phyloP scores from a whole-genome alignment of 1,140 invertebrate species.

The Drosophila fuyamai region DNA sequence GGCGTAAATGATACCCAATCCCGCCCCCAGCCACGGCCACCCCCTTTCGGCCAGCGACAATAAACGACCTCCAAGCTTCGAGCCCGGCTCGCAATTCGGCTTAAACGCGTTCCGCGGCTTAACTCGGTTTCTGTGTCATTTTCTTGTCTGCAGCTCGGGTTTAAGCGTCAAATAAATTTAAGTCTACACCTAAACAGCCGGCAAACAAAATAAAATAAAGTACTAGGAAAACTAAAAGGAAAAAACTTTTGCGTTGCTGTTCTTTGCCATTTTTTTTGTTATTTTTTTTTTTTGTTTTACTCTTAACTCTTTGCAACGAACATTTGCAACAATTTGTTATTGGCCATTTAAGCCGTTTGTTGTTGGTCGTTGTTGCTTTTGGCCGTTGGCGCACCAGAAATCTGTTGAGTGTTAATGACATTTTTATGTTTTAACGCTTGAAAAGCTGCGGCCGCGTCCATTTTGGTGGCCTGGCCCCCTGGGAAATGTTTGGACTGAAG shows the following conservation, averaged over 20 bases:
- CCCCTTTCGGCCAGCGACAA: constrained; percentile 36
- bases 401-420: constrained; percentile 82
- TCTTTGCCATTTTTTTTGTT: constrained; percentile 29
- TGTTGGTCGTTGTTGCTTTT: constrained; percentile 43
- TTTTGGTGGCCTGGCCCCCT: constrained; percentile 41
- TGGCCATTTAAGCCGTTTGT: constrained; percentile 80
- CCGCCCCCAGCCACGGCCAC: constrained; percentile 23
- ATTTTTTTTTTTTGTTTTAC: constrained; percentile 5
- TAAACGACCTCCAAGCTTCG: constrained; percentile 48
- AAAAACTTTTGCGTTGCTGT: constrained; percentile 47
- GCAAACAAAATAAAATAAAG: constrained; percentile 53
- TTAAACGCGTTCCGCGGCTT: constrained; percentile 57
- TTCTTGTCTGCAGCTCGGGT: constrained; percentile 74
- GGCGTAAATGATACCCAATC: constrained; percentile 74
- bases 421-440: constrained; percentile 82
- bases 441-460: constrained; percentile 52
- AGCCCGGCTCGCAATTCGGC: constrained; percentile 39
- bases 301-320: constrained; percentile 34
- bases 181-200: constrained; percentile 64
- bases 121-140: constrained; percentile 82
- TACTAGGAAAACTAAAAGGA: constrained; percentile 27
- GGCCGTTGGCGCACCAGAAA: constrained; percentile 69
- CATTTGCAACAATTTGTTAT: constrained; percentile 82
- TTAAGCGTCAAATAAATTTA: constrained; percentile 79
- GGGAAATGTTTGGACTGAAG: constrained; percentile 14